Conservation (phyloP, 1,140 invertebrate genomes). For the Drosophila kikkawai region DNA sequence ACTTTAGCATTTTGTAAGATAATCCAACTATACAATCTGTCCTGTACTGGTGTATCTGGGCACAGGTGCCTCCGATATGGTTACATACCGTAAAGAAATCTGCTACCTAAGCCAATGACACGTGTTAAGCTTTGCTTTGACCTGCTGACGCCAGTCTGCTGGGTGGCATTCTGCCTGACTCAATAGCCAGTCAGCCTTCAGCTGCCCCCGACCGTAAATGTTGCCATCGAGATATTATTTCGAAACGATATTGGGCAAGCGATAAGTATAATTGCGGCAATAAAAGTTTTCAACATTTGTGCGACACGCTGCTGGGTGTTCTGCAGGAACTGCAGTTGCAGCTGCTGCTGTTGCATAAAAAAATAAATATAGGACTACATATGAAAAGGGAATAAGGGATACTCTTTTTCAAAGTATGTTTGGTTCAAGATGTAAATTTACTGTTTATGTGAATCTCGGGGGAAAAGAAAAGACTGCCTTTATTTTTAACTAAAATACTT, state of each 20-base stretch:
- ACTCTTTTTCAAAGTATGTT: neutral
- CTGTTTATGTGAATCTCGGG: neutral
- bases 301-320: slow-evolving; percentile 50
- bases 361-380: slow-evolving; percentile 9
- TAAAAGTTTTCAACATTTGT: slow-evolving; percentile 82
- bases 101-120: slow-evolving; percentile 54
- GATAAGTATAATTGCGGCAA: slow-evolving; percentile 84
- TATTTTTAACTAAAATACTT: neutral
- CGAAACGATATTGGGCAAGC: slow-evolving; percentile 79
- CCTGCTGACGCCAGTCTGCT: slow-evolving; percentile 27
- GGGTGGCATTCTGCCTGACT: slow-evolving; percentile 21
- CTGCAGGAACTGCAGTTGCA: slow-evolving; percentile 34
- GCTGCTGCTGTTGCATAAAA: slow-evolving; percentile 30
- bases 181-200: slow-evolving; percentile 16
- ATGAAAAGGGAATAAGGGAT: neutral
- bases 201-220: slow-evolving; percentile 50
- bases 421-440: neutral
- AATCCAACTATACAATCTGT: neutral
- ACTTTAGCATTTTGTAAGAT: neutral
- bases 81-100: slow-evolving; percentile 29
- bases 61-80: slow-evolving; percentile 8
- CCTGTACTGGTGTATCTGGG: neutral
- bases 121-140: slow-evolving; percentile 54
- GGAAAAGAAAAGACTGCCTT: neutral
- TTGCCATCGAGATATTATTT: slow-evolving; percentile 79